These are phyloP conservation scores for Cynoglossus semilaevis DNA, from an alignment of 2,113 vertebrate genomes.

Conservation along the genomic window DNA sequence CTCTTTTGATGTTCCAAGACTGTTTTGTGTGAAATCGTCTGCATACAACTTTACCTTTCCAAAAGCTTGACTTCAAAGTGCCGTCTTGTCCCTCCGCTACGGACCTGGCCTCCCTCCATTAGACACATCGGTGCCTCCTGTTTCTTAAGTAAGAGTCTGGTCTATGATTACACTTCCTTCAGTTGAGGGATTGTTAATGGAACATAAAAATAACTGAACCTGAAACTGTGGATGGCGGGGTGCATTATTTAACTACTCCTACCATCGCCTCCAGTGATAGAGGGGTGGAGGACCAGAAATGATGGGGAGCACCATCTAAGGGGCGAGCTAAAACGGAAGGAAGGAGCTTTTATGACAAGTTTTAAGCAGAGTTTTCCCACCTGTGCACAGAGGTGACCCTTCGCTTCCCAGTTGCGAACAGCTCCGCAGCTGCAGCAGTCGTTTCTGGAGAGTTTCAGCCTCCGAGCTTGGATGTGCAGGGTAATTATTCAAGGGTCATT, in stretches of 20 bases:
- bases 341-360: not conserved
- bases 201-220: constrained; percentile 64
- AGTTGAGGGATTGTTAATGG: constrained; percentile 52
- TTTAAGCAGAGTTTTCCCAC: constrained; percentile 14
- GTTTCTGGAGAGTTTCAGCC: constrained; percentile 12
- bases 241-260: constrained; percentile 58
- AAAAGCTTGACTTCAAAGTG: constrained; percentile 70
- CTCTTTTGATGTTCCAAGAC: constrained; percentile 71
- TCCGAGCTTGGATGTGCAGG: constrained; percentile 7
- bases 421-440: constrained; percentile 16
- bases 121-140: constrained; percentile 44
- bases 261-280: constrained; percentile 19
- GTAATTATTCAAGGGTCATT: constrained; percentile 56
- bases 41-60: constrained; percentile 55
- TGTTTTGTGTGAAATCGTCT: constrained; percentile 73
- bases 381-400: constrained; percentile 14
- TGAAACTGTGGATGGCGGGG: constrained; percentile 50
- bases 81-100: constrained; percentile 48
- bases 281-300: constrained; percentile 9
- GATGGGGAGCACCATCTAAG: constrained; percentile 13
- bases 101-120: constrained; percentile 40
- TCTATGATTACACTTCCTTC: constrained; percentile 50
- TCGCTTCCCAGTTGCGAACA: constrained; percentile 8
- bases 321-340: not conserved
- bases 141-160: constrained; percentile 51